Base-by-base conservation (phyloP, 2,113 vertebrate species). In the Zosterops hypoxanthus region DNA sequence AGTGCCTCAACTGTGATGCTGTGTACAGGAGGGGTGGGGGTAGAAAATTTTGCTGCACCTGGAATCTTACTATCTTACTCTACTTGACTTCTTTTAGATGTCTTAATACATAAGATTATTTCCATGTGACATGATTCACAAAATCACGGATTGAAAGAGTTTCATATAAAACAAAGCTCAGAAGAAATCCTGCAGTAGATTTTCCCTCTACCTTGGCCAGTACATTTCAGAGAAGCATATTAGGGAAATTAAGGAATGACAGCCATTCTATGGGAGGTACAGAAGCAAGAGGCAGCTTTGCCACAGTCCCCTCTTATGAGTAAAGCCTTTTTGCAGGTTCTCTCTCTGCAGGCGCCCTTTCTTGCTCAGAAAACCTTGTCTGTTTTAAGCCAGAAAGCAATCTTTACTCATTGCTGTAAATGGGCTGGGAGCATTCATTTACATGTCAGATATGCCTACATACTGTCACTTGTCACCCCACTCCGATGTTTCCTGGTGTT, bases 391-490 rank as follows among this genome's bases (percentile, higher is more conserved):
- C 82, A 90, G 86, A 73, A 90, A 88, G 46, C 44, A 88, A 53
- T 33, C 76, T 94, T 92, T 92, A 83, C 69, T 95, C 69, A 60
- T 55, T 61, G 79, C 88, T 94, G 82, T 42, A 93, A 96, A 93
- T 24, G 90, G 72, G 78, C 94, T 64, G 52, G 88, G 95, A 94
- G 72, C 66, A 41, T 55, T 94, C 56, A 88, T 88, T 90, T 86
- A 50, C 80, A 42, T 81, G 86, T 95, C 90, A 96, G 72, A 59
- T 84, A 79, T 92, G 92, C 95, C 92, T 79, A 88, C 95, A 56
- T 93, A 14, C 85, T 95, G 94, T 96, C 92, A 97, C 68, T 88
- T 92, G 82, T 95, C 82, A 95, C 92, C 92, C 69, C 72, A n/a
- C 69, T 93, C 46, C 29, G 5, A 8, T 82, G 86, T 90, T 96